These are phyloP conservation scores for Paramisgurnus dabryanus DNA, from an alignment of 2,113 vertebrate species.

Conservation along the genomic window DNA sequence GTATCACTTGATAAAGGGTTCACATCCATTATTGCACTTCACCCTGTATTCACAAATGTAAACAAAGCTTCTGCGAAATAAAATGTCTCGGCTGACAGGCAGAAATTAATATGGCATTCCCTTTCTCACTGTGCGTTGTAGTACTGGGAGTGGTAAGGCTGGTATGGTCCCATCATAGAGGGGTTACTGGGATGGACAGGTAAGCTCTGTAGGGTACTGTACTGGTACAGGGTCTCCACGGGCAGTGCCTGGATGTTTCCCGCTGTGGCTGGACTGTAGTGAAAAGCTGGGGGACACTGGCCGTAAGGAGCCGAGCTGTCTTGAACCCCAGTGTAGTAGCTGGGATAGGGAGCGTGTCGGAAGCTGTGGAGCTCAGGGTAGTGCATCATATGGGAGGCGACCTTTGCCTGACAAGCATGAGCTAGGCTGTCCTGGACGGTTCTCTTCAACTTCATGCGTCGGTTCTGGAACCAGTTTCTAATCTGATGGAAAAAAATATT, in stretches of 20 bases:
- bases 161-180: conserved; percentile 59
- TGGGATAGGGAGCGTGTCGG: conserved; percentile 64
- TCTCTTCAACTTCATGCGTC: conserved; percentile 85
- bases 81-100: background rate
- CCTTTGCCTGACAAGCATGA: conserved; percentile 72
- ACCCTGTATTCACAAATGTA: conserved; percentile 47
- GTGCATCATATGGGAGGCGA: conserved; percentile 68
- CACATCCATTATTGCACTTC: conserved; percentile 67
- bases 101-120: background rate
- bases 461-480: conserved; percentile 90
- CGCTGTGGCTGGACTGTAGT: conserved; percentile 55
- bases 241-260: conserved; percentile 51
- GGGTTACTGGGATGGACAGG: conserved; percentile 57
- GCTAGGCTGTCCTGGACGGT: conserved; percentile 80
- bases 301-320: conserved; percentile 59
- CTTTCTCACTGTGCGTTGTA: conserved; percentile 46
- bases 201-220: conserved; percentile 60
- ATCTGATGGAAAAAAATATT: conserved; percentile 69
- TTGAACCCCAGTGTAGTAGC: conserved; percentile 56
- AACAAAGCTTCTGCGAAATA: background rate
- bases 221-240: conserved; percentile 70
- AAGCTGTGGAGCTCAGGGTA: conserved; percentile 72
- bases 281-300: conserved; percentile 59
- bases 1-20: conserved; percentile 40
- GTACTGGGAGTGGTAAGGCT: conserved; percentile 67